Conservation (phyloP, 2,113 vertebrate genomes). For the Arizona elegans region DNA sequence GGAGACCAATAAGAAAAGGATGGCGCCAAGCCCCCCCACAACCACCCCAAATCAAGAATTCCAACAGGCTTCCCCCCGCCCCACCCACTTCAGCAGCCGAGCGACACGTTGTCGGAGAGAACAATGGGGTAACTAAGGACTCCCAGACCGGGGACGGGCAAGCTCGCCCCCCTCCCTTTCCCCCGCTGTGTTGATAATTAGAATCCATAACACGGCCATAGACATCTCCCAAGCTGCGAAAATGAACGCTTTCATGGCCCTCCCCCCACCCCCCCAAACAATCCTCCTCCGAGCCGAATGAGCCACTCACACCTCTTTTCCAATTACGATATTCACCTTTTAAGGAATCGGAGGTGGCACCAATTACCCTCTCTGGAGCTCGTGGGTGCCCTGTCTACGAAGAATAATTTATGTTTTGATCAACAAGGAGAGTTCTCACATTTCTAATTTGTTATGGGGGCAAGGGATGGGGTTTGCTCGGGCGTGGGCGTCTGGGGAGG, state of each 20-base stretch:
- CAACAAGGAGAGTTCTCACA: constrained; percentile 31
- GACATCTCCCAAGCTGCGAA: constrained; percentile 74
- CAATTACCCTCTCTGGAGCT: constrained; percentile 39
- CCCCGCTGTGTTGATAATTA: constrained; percentile 75
- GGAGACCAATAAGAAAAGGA: not conserved
- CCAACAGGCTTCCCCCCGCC: rapidly evolving
- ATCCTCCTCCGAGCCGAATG: constrained; percentile 38
- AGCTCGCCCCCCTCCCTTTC: constrained; percentile 33
- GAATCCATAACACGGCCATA: constrained; percentile 78
- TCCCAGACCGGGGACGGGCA: constrained; percentile 20
- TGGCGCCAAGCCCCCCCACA: not conserved
- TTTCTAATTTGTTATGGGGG: constrained; percentile 21
- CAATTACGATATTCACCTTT: constrained; percentile 73
- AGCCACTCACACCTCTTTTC: constrained; percentile 76
- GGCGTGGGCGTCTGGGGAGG: not conserved
- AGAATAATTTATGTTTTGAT: constrained; percentile 17
- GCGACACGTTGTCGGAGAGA: not conserved
- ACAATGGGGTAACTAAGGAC: constrained; percentile 19
- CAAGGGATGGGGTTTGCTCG: not conserved
- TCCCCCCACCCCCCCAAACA: constrained; percentile 9
- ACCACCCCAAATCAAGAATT: not conserved
- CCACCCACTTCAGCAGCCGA: not conserved
- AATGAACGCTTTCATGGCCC: constrained; percentile 69
- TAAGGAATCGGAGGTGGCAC: constrained; percentile 20
- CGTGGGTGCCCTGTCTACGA: not conserved